Percentiles rank a stretch among this genome's conserved stretches.
phyloP scores from a whole-genome alignment of 2,888 invertebrate genomes.

The Trachelus tabidus region DNA sequence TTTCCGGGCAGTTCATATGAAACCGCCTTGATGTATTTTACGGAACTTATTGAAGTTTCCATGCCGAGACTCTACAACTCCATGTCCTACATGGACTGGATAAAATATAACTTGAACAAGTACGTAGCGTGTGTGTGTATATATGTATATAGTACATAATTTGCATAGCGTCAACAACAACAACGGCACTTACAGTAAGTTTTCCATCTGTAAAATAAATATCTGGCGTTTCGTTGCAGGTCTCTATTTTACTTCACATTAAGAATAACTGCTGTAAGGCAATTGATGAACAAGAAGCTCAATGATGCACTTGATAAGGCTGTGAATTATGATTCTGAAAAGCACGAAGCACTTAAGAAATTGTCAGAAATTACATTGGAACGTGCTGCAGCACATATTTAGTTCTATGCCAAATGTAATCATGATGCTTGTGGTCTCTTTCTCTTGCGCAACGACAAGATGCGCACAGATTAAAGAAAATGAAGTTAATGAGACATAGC shows the following conservation, averaged over 20 bases:
- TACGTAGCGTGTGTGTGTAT: slow-evolving; percentile 17
- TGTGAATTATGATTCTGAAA: slow-evolving; percentile 27
- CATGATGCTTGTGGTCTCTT: not conserved
- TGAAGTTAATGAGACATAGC: not conserved
- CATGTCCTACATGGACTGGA: slow-evolving; percentile 35
- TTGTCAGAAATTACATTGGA: not conserved
- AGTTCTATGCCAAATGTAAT: not conserved
- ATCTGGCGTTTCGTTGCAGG: slow-evolving; percentile 30
- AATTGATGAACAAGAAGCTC: slow-evolving; percentile 29
- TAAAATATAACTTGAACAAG: slow-evolving; percentile 36
- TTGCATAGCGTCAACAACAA: not conserved
- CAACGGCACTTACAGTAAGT: not conserved
- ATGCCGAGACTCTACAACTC: slow-evolving; percentile 45
- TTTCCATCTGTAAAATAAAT: not conserved
- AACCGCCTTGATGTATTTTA: slow-evolving; percentile 46
- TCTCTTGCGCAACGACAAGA: not conserved
- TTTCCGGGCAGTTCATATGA: slow-evolving; percentile 50
- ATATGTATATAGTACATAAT: not conserved
- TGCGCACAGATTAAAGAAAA: not conserved
- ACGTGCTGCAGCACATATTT: not conserved
- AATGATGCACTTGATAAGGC: slow-evolving; percentile 31
- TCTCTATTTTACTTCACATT: slow-evolving; percentile 27
- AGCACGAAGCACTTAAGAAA: slow-evolving; percentile 22
- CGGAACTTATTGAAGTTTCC: slow-evolving; percentile 47
- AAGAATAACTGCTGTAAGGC: slow-evolving; percentile 27